Evolutionary conservation across 2,888 invertebrate genomes (phyloP), one percentile per base, ranked within the genome.

Genomic region (Amblyjoppa proteus): DNA sequence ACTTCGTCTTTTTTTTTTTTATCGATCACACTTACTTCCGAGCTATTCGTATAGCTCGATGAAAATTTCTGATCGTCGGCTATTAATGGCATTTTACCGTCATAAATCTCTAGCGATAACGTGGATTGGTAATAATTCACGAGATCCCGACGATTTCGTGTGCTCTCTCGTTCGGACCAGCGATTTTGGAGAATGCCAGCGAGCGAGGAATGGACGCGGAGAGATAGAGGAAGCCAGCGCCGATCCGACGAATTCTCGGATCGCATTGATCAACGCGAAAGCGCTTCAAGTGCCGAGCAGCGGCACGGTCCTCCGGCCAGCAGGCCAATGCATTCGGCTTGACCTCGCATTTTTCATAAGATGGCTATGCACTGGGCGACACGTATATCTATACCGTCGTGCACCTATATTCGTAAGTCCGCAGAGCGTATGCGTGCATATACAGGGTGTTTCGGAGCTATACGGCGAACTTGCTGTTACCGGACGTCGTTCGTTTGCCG

Each of bases 181-280:
- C 64, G 34, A 34, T 64, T 64, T 31, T n/a, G 31, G 31, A 64
- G 64, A 64, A 64, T 64, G 64, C 31, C 34, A 64, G 1, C 16
- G 16, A 31, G 61, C 61, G 61, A 34, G 61, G 61, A 64, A 64
- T 64, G 31, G 20, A 49, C 53, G 53, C 53, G n/a, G 34, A 16
- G 64, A n/a, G 34, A 28, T 13, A 34, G 7, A 64, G 64, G 7
- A 31, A 13, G n/a, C 31, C 16, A 13, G 64, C 34, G 64, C 64
- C 64, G 64, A 64, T 64, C 31, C 64, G 64, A 49, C 64, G 64
- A 64, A 64, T 64, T 64, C 64, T 64, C 64, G 64, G 64, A 64
- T 64, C 34, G 64, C 64, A 64, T 64, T 64, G 64, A 64, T 64
- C 64, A 64, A 34, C 64, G 64, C 64, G 64, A 64, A 64, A 64